Evolutionary conservation across 2,888 invertebrate genomes (phyloP), one percentile per base, ranked within the genome.

Genomic region (Drosophila mulleri): DNA sequence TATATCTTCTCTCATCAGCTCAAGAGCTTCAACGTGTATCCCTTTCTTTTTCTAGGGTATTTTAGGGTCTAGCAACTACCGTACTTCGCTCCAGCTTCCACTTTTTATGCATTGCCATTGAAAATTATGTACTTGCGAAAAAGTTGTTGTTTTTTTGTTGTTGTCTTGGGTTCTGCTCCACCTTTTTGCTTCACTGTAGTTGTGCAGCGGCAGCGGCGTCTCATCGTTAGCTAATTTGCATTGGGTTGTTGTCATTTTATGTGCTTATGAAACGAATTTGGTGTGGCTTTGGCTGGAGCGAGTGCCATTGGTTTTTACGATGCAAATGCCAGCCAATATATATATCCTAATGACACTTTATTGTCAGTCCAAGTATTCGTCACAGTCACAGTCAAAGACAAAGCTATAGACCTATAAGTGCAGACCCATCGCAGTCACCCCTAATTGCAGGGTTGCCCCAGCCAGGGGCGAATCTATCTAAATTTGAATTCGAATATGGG

Each of bases 201-300:
- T 58, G 45, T 44, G 48, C 48, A 58, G 56, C 18, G 20, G 39
- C 20, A 11, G 35, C 23, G 52, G 14, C 32, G 32, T 32, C 41
- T 57, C 74, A 68, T 80, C 82, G 72, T 69, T 79, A 54, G 77
- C 80, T 90, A 79, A 90, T 86, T 86, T 86, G 89, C 89, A 88
- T 88, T 89, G 86, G 80, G 75, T 77, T 69, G 71, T 69, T 67
- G 57, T 32, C 42, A 42, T 82, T 91, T 89, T 90, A 89, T 89
- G 83, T 71, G 74, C 72, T 62, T 75, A 82, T 83, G 91, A 90
- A 87, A 90, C 90, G 91, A 91, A 91, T 91, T 82, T 70, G 57
- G 62, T 81, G 67, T 76, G 72, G 73, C 72, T 83, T 74, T 71
- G 75, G 67, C 72, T 75, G 64, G 45, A 50, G 66, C 57, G 63